Base-by-base conservation (phyloP, 2,113 vertebrate species). In the Silurus asotus region DNA sequence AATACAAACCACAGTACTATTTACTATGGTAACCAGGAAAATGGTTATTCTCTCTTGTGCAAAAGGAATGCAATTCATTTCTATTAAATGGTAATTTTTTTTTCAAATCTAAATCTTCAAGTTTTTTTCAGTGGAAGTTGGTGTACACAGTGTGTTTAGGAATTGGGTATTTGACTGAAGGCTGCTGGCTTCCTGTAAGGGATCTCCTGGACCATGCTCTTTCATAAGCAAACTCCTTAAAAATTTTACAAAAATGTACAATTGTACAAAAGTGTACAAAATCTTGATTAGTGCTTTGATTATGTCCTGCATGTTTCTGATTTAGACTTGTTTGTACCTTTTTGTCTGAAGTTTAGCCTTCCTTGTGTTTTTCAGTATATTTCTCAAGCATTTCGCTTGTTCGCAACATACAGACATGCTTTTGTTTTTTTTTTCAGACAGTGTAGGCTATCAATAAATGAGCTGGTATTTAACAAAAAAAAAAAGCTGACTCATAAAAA, bases 101-200 rank as follows among this genome's bases (percentile, higher is more conserved):
- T n/a, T 75, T 75, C 9, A 48, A 9, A 48, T 17, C 15, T 48
- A 4, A 69, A 19, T 49, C 25, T 53, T 13, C 23, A n/a, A 8
- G 55, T 56, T 8, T 75, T 20, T 49, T 9, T 72, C 19, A 53
- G 48, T 53, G 48, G 48, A 51, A 13, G 20, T 6, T 75, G 45
- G 49, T 53, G 20, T 13, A 51, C 48, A 51, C 20, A 6, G n/a
- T 75, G 45, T 75, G 45, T 11, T 2, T n/a, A 13, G 23, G 45
- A 17, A 8, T 74, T 75, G 48, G 20, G 72, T 76, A 76, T 53
- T 14, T 14, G 48, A 70, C 15, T 70, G 19, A 76, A 76, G 74
- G 23, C 74, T 76, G 23, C 49, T 53, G 49, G 74, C 13, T 77
- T 77, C 74, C 74, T 77, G 74, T 3, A 77, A 55, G 49, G 74